These are phyloP conservation scores for Sycophila sp. DNA, from an alignment of 1,140 invertebrate genomes.

Conservation along the genomic window DNA sequence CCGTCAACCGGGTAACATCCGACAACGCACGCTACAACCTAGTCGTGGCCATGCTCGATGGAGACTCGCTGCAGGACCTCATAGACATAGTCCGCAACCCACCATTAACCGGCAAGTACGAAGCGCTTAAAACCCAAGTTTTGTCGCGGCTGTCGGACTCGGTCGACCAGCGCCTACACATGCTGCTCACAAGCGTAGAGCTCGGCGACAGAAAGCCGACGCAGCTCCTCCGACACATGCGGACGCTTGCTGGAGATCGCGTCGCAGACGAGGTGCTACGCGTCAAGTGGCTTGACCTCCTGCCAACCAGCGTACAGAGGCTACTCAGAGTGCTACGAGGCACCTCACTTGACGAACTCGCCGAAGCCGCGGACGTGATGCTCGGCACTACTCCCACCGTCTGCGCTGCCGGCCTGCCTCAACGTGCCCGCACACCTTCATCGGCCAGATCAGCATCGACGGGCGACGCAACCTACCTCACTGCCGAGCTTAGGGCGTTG, in stretches of 20 bases:
- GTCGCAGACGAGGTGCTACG: constrained; percentile 36
- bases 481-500: too few relatives aligned
- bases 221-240: constrained; percentile 41
- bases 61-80: neutral
- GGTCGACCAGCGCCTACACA: constrained; percentile 20
- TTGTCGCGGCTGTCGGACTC: constrained; percentile 21
- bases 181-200: neutral
- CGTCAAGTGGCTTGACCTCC: constrained; percentile 35
- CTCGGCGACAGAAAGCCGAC: constrained; percentile 42
- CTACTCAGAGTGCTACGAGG: neutral
- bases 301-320: constrained; percentile 7
- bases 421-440: neutral
- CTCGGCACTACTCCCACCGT: neutral
- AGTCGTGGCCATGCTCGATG: constrained; percentile 31
- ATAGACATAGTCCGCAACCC: constrained; percentile 26
- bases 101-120: constrained; percentile 28
- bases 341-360: neutral
- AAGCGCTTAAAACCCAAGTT: constrained; percentile 29
- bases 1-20: neutral
- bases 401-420: neutral
- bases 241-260: constrained; percentile 20
- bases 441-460: too few relatives aligned
- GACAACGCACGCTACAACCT: neutral
- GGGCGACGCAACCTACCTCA: too few relatives aligned
- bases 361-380: neutral